Evolutionary conservation across 2,113 vertebrate species (phyloP).

Genomic region (Willisornis vidua): DNA sequence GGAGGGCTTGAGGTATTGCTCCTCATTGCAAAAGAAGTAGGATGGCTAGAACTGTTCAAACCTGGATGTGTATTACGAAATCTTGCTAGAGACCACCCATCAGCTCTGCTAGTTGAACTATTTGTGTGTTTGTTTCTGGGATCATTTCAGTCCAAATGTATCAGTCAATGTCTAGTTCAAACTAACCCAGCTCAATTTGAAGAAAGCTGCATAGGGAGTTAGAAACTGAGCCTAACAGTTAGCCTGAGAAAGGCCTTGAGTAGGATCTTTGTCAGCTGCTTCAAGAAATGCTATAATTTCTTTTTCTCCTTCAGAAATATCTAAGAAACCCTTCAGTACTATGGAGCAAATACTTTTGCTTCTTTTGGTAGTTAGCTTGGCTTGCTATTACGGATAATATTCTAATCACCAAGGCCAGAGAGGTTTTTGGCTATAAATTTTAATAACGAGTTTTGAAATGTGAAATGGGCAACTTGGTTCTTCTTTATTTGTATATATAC

Average conservation of each 20-base stretch:
- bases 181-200: not conserved
- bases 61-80: not conserved
- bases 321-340: not conserved
- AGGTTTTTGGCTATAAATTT: not conserved
- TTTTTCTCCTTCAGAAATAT: not conserved
- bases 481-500: not conserved
- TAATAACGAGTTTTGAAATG: not conserved
- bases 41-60: not conserved
- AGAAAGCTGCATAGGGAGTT: not conserved
- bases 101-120: not conserved
- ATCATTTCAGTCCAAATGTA: not conserved
- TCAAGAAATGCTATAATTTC: not conserved
- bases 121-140: fast-evolving
- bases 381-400: fast-evolving
- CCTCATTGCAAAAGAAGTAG: not conserved
- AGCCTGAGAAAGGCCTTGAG: not conserved
- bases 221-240: not conserved
- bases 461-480: not conserved
- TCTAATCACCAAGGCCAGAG: not conserved
- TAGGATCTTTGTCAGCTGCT: not conserved
- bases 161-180: not conserved
- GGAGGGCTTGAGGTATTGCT: not conserved
- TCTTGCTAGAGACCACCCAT: not conserved
- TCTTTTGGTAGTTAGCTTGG: not conserved
- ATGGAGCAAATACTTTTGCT: not conserved